Percentiles rank a stretch among this genome's conserved stretches.
Conservation (phyloP, 2,888 invertebrate genomes). For the Torymus aiolomorphi region DNA sequence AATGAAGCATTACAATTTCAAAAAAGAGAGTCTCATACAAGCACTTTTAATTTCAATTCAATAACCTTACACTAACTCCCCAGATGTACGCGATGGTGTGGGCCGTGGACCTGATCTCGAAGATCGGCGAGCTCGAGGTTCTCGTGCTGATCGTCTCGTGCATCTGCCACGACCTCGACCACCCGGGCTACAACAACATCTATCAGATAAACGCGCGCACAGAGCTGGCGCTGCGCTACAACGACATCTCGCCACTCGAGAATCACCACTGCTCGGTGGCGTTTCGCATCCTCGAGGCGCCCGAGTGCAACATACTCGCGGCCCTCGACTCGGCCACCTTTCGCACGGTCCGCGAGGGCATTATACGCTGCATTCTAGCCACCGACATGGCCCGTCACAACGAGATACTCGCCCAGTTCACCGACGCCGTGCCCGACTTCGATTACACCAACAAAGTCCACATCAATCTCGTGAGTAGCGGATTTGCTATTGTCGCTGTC, state of each 20-base stretch:
- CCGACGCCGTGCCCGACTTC: constrained; percentile 81
- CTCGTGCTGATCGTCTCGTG: constrained; percentile 86
- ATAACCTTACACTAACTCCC: not conserved
- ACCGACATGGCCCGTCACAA: constrained; percentile 89
- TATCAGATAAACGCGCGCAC: constrained; percentile 90
- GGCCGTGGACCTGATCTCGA: constrained; percentile 82
- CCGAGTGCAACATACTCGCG: constrained; percentile 88
- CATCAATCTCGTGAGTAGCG: constrained; percentile 81
- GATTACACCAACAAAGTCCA: constrained; percentile 83
- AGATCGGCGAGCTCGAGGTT: constrained; percentile 86
- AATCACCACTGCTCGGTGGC: constrained; percentile 92
- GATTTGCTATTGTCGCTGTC: no score
- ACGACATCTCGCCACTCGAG: constrained; percentile 90
- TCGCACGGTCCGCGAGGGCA: constrained; percentile 84
- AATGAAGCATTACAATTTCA: no score
- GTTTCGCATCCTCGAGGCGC: constrained; percentile 86
- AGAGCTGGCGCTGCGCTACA: constrained; percentile 88
- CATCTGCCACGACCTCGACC: constrained; percentile 89
- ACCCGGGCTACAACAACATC: constrained; percentile 87
- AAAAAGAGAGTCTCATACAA: no score
- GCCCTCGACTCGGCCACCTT: constrained; percentile 81
- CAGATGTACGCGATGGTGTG: constrained; percentile 90
- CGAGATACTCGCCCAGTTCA: constrained; percentile 85
- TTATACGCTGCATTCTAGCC: constrained; percentile 86
- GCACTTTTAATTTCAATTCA: no score